Conservation (phyloP, 1,140 invertebrate species). For the Tetramorium alpestre region DNA sequence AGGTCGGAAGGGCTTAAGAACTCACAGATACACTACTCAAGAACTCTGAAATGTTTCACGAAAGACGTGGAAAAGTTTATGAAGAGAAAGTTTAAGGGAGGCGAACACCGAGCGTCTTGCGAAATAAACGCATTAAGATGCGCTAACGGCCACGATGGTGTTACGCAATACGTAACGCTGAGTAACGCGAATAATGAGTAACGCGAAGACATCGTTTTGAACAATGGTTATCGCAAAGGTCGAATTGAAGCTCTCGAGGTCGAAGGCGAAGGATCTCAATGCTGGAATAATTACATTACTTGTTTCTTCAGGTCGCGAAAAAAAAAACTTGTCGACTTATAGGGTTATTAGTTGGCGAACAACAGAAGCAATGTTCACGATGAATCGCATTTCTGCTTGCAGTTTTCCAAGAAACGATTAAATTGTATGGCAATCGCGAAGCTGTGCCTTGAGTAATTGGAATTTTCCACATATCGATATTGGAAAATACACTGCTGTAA, state of each 20-base stretch:
- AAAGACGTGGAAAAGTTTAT: neutral
- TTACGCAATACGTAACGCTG: neutral
- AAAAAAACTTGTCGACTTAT: neutral
- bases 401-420: neutral
- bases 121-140: neutral
- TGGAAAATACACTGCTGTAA: neutral
- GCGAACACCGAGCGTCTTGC: neutral
- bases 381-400: neutral
- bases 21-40: neutral
- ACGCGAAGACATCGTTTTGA: neutral
- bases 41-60: slow-evolving; percentile 1
- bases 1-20: slow-evolving; percentile 50
- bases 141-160: neutral
- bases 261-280: neutral
- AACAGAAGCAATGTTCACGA: neutral
- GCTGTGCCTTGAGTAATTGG: neutral
- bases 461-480: neutral
- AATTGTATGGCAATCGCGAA: neutral
- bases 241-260: neutral
- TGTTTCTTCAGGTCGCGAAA: neutral
- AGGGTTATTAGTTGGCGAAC: neutral
- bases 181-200: slow-evolving; percentile 7
- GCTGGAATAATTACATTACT: neutral
- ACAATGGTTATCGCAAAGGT: slow-evolving; percentile 12
- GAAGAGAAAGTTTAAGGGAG: neutral